Conservation (phyloP, 2,797 vertebrate species). For the Pelobates cultripes region DNA sequence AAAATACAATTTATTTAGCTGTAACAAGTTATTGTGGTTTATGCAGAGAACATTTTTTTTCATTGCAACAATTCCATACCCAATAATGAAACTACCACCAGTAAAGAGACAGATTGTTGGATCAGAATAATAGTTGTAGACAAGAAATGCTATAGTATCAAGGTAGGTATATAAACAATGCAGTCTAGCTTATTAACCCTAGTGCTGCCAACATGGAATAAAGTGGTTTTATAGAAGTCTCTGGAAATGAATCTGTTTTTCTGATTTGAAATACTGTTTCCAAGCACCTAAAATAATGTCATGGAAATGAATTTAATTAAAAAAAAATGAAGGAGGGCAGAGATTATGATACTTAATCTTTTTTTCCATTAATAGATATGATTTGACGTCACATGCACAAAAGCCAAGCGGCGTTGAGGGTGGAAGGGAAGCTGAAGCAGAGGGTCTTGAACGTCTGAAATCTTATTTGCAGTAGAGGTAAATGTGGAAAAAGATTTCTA, state of each 20-base stretch:
- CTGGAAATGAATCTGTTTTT: slow-evolving; percentile 1
- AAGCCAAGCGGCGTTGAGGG: slow-evolving; percentile 60
- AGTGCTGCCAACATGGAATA: neutral
- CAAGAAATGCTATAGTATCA: neutral
- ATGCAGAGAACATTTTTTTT: too few species aligned
- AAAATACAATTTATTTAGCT: too few species aligned
- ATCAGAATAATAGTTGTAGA: neutral
- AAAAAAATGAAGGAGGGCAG: slow-evolving; percentile 8
- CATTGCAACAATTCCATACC: too few species aligned
- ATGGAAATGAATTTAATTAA: slow-evolving; percentile 43
- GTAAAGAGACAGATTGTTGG: too few species aligned
- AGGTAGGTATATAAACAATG: neutral
- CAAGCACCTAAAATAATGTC: slow-evolving; percentile 44
- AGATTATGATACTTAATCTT: slow-evolving; percentile 63
- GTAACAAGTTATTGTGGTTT: too few species aligned
- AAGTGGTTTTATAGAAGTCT: too few species aligned
- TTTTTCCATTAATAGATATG: slow-evolving; percentile 65
- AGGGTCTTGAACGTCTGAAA: slow-evolving; percentile 60
- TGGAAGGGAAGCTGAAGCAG: slow-evolving; percentile 61
- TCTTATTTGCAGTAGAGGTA: slow-evolving; percentile 59
- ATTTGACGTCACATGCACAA: slow-evolving; percentile 69
- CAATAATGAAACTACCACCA: too few species aligned
- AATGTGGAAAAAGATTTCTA: slow-evolving; percentile 7
- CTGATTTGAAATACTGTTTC: slow-evolving; percentile 43
- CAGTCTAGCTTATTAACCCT: neutral